Conservation (phyloP, 2,113 vertebrate species). For the Grammomys surdaster region DNA sequence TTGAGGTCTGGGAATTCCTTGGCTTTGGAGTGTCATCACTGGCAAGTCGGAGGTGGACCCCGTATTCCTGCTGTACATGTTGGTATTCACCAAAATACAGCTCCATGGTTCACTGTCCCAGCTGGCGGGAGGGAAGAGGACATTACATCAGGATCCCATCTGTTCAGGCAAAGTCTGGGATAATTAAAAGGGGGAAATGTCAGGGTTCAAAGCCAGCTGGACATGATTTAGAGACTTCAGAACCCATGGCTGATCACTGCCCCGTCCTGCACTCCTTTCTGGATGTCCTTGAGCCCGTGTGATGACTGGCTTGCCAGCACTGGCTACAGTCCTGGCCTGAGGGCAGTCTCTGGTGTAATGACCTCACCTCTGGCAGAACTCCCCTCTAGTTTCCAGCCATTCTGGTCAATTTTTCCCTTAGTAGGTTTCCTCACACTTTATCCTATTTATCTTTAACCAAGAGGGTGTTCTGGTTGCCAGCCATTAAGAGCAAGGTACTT, state of each 20-base stretch:
- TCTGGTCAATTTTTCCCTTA: background rate
- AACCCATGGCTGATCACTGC: background rate
- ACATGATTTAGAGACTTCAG: background rate
- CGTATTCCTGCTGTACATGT: slow-evolving; percentile 87
- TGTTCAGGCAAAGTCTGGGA: background rate
- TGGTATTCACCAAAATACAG: slow-evolving; percentile 90
- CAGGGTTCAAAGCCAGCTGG: background rate
- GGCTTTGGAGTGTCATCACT: slow-evolving; percentile 81
- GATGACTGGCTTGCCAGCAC: background rate
- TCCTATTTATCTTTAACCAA: slow-evolving; percentile 78
- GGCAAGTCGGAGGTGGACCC: slow-evolving; percentile 80
- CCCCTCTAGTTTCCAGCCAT: background rate
- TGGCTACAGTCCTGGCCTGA: background rate
- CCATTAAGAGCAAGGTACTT: slow-evolving; percentile 64
- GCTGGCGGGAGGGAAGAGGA: slow-evolving; percentile 65
- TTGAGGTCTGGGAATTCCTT: slow-evolving; percentile 85
- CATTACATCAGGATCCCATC: slow-evolving; percentile 24
- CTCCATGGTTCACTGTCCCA: slow-evolving; percentile 90
- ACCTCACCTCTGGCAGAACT: slow-evolving; percentile 19
- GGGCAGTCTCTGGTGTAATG: background rate
- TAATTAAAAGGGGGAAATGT: background rate
- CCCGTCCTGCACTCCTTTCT: background rate
- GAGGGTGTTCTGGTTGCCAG: slow-evolving; percentile 36
- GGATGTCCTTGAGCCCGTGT: background rate
- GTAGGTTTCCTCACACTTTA: slow-evolving; percentile 55